A percentile compares a stretch with the other conserved stretches of the same genome.
Evolutionary conservation across 2,113 vertebrate genomes (phyloP).

Genomic region (Podarcis muralis): DNA sequence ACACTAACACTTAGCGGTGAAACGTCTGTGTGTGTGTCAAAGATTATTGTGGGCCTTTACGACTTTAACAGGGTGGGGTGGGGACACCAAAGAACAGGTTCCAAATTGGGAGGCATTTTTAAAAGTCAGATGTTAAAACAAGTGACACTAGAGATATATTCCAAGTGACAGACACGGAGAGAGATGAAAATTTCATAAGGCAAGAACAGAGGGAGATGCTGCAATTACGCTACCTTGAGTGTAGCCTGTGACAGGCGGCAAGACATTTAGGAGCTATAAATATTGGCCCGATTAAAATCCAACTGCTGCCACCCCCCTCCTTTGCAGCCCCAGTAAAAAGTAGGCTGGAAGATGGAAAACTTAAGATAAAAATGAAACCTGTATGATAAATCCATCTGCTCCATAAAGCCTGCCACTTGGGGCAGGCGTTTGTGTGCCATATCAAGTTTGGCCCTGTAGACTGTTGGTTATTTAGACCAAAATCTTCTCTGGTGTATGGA

Average conservation of each 20-base stretch:
- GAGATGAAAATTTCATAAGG: constrained; percentile 31
- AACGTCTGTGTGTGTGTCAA: background rate
- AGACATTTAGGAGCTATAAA: constrained; percentile 61
- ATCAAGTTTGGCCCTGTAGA: too few relatives aligned
- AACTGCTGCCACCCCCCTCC: background rate
- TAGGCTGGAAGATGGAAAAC: constrained; percentile 40
- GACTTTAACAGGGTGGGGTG: background rate
- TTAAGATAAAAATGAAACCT: too few relatives aligned
- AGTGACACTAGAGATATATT: constrained; percentile 36
- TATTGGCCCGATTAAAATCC: constrained; percentile 49
- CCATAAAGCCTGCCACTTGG: too few relatives aligned
- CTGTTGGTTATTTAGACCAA: too few relatives aligned
- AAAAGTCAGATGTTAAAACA: constrained; percentile 39
- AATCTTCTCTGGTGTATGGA: too few relatives aligned
- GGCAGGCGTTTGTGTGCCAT: too few relatives aligned
- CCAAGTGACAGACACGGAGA: constrained; percentile 26
- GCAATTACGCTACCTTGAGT: constrained; percentile 53
- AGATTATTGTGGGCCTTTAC: background rate
- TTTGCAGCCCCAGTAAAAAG: constrained; percentile 55
- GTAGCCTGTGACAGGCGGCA: constrained; percentile 51
- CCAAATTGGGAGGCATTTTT: constrained; percentile 30
- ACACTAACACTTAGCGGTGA: background rate
- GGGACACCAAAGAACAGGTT: constrained; percentile 19
- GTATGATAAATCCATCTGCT: too few relatives aligned
- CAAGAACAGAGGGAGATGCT: constrained; percentile 31